Percentiles rank a stretch among this genome's conserved stretches.
phyloP scores from a whole-genome alignment of 2,888 invertebrate genomes.

The Epiblema foenella region DNA sequence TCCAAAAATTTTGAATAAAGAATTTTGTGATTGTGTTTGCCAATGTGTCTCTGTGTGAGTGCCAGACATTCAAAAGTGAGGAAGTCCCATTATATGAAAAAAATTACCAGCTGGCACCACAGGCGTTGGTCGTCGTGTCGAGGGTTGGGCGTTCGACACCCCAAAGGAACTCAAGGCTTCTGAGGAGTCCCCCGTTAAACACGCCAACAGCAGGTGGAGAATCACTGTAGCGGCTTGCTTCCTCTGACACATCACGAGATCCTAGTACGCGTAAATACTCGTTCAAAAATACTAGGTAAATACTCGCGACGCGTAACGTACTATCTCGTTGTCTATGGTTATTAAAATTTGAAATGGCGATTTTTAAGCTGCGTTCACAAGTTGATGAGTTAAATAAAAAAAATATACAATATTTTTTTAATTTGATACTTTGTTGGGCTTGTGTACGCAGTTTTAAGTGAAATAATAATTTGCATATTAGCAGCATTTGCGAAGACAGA shows the following conservation, averaged over 20 bases:
- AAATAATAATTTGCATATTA: conserved; percentile 31
- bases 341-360: conserved; percentile 45
- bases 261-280: conserved; percentile 47
- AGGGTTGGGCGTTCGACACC: conserved; percentile 86
- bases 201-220: conserved; percentile 66
- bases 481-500: conserved; percentile 30
- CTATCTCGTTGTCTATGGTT: conserved; percentile 46
- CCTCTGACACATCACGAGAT: conserved; percentile 70
- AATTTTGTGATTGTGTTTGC: conserved; percentile 40
- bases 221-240: conserved; percentile 67
- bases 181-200: conserved; percentile 76
- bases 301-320: conserved; percentile 34
- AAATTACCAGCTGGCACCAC: conserved; percentile 85
- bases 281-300: conserved; percentile 39
- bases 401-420: too few relatives aligned
- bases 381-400: neutral
- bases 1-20: neutral
- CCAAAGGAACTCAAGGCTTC: conserved; percentile 89
- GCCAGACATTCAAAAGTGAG: conserved; percentile 38
- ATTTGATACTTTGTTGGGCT: neutral
- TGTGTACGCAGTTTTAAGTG: conserved; percentile 27
- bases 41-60: conserved; percentile 35
- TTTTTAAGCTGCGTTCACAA: conserved; percentile 37
- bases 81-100: conserved; percentile 73
- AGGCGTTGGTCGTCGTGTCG: conserved; percentile 82